Base-by-base conservation (phyloP, 2,888 invertebrate species). In the Philereme vetulata region DNA sequence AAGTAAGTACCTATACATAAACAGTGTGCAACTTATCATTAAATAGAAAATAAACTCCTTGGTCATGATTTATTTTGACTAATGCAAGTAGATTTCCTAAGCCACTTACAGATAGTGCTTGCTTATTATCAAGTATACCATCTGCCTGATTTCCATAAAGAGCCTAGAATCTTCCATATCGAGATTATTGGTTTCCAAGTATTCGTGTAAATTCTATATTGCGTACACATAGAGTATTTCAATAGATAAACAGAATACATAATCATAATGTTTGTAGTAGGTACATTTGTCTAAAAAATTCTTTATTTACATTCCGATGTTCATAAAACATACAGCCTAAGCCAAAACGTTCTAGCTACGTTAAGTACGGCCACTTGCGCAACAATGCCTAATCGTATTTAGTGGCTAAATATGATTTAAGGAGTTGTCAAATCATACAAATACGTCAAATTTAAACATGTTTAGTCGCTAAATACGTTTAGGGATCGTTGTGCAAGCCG, bases 71-170 rank as follows among this genome's bases (percentile, higher is more conserved):
- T 56, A 45, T 50, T 34, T 46, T 34, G 42, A 51, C 35, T 46
- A 46, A 56, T 46, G 45, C 40, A 43, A 51, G 46, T n/a, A 34
- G 11, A 46, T 47, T 51, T 51, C 42, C 38, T 33, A 38, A 32
- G 36, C 21, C 7, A 42, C 50, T 5, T 42, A 51, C 3, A 50
- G 35, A 52, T 58, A 43, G 9, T 21, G 11, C 21, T 10, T 33
- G n/a, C 48, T 43, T 48, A 51, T 43, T 48, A 58, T 58, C 58
- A 52, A 52, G 36, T 52, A 36, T 44, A 33, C 52, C 48, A 58
- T 52, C 58, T 51, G 44, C 38, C 36, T 58, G 10, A 53, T 59
- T 59, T 59, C 53, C 58, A 59, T 59, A 59, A 59, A 53, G 53
- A 59, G 52, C 11, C 45, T 44, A 47, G 52, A 52, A 58, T 58